Base-by-base conservation (phyloP, 2,797 vertebrate genomes). In the Carduelis carduelis region DNA sequence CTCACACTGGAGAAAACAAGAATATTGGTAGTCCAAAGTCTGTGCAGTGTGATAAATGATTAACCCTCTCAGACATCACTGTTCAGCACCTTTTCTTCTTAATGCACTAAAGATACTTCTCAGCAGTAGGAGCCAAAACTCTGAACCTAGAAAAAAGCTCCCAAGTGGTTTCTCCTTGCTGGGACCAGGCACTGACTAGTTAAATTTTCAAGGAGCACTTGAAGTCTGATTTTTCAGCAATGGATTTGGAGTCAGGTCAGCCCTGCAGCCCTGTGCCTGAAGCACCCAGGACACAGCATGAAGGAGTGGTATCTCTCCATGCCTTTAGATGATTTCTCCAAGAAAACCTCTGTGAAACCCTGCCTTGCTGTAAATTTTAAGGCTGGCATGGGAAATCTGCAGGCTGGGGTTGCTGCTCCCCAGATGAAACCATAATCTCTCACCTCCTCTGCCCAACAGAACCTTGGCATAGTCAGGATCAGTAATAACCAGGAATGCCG, bases 391-490 rank as follows among this genome's bases (percentile, higher is more conserved):
- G 39, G 66, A 87, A 94, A 87, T 65, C 55, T 92, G 46, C 28
- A 86, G n/a, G 32, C 46, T 68, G 11, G 19, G 22, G 18, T 12
- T 91, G 39, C 4, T 82, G 37, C 26, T 35, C 22, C 47, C 57
- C 60, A 83, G 50, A 11, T 49, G 61, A 80, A 88, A 14, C 15
- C 34, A 65, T 18, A 49, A 63, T 39, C 11, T 92, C 80, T 95
- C 57, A 99, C 98, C 98, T 98, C 98, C 96, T 92, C 98, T 97
- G 69, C 96, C 28, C 85, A 99, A 75, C 20, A 99, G 4, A 30
- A 90, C 97, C 94, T 98, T 99, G n/a, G 95, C 98, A 84, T 98
- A 99, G 66, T 98, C 97, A 0, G 98, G 98, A 93, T 98, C 95
- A 8, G 96, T 96, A 87, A 98, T 35, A 89, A 84, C 94, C 39